Percentiles rank a stretch among this genome's conserved stretches.
phyloP scores from a whole-genome alignment of 1,140 invertebrate species.

The Pseudomyrmex gracilis region DNA sequence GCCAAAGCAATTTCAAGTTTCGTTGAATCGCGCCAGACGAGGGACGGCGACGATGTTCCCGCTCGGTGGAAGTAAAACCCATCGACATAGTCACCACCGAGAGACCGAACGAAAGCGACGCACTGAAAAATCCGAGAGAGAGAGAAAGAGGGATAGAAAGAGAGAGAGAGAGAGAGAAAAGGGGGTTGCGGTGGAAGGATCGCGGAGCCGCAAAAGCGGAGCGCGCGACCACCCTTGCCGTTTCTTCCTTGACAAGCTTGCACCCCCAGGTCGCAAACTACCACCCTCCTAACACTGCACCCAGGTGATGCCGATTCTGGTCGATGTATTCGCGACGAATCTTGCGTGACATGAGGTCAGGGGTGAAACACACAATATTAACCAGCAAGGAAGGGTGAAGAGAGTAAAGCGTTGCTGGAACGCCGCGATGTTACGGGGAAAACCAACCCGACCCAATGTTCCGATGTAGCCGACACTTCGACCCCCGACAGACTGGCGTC shows the following conservation, averaged over 20 bases:
- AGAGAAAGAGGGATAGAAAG: neutral
- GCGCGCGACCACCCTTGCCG: constrained; percentile 15
- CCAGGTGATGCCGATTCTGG: constrained; percentile 27
- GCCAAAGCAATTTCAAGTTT: constrained; percentile 58
- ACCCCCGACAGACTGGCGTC: constrained; percentile 84
- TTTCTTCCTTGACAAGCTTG: constrained; percentile 36
- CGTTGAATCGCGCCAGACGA: constrained; percentile 1
- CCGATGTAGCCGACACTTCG: constrained; percentile 82
- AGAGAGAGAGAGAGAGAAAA: neutral
- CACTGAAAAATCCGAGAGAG: constrained; percentile 43
- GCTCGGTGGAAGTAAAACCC: neutral
- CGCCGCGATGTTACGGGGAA: constrained; percentile 41
- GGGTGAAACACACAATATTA: neutral
- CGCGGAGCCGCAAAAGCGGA: neutral
- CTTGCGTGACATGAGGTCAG: constrained; percentile 22
- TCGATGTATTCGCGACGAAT: constrained; percentile 31
- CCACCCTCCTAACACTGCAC: constrained; percentile 60
- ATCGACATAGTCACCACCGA: neutral
- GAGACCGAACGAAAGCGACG: constrained; percentile 2
- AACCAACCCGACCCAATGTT: constrained; percentile 74
- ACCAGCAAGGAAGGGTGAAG: constrained; percentile 26
- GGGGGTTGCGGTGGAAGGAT: too few relatives aligned
- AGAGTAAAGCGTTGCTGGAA: constrained; percentile 44
- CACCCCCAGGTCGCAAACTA: constrained; percentile 15
- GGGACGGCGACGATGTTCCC: neutral